Evolutionary conservation across 92 coral and sea anemone species (phyloP).

Genomic region (Phymanthus crucifer): DNA sequence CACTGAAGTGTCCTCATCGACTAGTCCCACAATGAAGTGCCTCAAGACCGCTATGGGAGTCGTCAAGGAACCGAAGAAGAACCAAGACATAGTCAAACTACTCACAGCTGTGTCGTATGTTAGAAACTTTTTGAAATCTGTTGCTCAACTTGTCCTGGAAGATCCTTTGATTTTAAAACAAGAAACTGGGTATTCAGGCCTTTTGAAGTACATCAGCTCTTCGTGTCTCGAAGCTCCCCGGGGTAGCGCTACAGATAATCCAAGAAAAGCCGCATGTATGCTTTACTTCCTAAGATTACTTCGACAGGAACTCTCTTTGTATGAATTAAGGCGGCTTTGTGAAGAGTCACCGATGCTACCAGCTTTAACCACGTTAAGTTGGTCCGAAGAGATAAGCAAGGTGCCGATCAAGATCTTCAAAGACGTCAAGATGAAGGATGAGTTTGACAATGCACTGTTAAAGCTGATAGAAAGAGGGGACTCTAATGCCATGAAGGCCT

Average conservation of each 20-base stretch:
- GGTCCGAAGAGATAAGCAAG: constrained; percentile 34
- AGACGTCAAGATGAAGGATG: constrained; percentile 23
- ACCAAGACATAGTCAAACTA: constrained; percentile 38
- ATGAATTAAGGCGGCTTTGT: constrained; percentile 47
- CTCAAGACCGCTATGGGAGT: constrained; percentile 41
- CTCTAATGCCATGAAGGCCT: constrained; percentile 4
- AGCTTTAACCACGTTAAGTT: constrained; percentile 23
- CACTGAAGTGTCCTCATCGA: constrained; percentile 41
- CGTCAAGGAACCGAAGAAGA: constrained; percentile 35
- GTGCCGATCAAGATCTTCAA: constrained; percentile 11
- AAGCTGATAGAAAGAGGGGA: constrained; percentile 35
- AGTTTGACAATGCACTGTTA: constrained; percentile 7
- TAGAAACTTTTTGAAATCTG: constrained; percentile 54
- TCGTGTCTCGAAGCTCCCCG: constrained; percentile 41
- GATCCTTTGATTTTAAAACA: constrained; percentile 27
- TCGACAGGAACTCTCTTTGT: constrained; percentile 37
- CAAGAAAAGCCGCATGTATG: constrained; percentile 43
- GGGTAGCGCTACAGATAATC: neutral
- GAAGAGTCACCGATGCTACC: constrained; percentile 45
- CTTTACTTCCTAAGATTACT: constrained; percentile 70
- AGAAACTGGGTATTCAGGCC: constrained; percentile 37
- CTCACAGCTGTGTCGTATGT: constrained; percentile 70
- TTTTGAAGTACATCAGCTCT: constrained; percentile 58
- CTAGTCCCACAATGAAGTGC: constrained; percentile 31
- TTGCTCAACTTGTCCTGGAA: constrained; percentile 41